These are phyloP conservation scores for Sebastes iracundus DNA, from an alignment of 2,797 vertebrate species.

Conservation along the genomic window DNA sequence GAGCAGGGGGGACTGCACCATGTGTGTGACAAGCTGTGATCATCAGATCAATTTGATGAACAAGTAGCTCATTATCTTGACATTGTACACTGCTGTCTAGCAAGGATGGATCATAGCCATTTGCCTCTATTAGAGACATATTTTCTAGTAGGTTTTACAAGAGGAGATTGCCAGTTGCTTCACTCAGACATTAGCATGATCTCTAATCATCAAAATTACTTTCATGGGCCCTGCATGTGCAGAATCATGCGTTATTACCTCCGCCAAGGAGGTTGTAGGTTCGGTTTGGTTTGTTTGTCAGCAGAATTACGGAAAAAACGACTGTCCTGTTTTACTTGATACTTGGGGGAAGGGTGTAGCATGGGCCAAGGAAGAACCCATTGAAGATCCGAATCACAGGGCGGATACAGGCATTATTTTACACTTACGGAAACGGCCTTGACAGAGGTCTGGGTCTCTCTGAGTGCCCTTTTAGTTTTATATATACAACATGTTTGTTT, in stretches of 20 bases:
- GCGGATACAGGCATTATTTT: background rate
- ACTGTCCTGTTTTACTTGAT: too few relatives aligned
- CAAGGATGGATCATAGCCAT: background rate
- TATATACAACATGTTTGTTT: background rate
- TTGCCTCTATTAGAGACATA: background rate
- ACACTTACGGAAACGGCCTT: background rate
- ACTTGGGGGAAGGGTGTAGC: background rate
- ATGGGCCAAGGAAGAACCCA: background rate
- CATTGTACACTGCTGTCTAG: background rate
- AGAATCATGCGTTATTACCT: background rate
- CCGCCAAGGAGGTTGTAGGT: background rate
- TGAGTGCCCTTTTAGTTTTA: background rate
- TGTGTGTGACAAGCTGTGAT: slow-evolving; percentile 22
- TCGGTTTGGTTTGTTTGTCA: background rate
- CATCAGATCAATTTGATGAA: slow-evolving; percentile 27
- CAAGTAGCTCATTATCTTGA: background rate
- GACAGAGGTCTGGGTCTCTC: background rate
- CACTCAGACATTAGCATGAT: background rate
- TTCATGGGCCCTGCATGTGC: background rate
- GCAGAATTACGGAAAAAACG: background rate
- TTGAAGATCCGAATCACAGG: background rate
- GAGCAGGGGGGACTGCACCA: background rate
- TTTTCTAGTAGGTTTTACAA: background rate
- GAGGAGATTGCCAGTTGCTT: background rate
- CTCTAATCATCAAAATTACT: background rate